Evolutionary conservation across 2,113 vertebrate species (phyloP).

Genomic region (Anarrhichthys ocellatus): DNA sequence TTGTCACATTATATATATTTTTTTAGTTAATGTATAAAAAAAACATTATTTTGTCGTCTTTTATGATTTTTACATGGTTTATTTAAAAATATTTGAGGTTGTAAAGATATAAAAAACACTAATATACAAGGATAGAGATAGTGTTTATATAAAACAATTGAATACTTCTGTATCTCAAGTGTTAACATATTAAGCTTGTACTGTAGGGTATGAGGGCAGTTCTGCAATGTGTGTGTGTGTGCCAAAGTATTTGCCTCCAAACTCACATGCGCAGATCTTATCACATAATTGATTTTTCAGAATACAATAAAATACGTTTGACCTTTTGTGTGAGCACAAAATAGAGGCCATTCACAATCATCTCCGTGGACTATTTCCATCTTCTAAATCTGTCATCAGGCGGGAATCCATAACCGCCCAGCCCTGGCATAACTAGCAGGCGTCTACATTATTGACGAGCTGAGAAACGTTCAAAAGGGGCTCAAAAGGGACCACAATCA

Average conservation of each 20-base stretch:
- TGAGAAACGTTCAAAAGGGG: slow-evolving; percentile 5
- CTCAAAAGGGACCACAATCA: slow-evolving; percentile 35
- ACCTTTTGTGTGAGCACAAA: slow-evolving; percentile 35
- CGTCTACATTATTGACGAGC: slow-evolving; percentile 55
- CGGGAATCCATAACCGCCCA: slow-evolving; percentile 45
- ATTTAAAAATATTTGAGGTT: not conserved
- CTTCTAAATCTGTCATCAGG: slow-evolving; percentile 49
- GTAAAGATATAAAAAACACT: not conserved
- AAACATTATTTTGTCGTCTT: not conserved
- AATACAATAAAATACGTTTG: slow-evolving; percentile 35
- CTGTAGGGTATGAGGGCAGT: not conserved
- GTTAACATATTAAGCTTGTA: not conserved
- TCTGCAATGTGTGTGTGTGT: not conserved
- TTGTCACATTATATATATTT: too few species aligned
- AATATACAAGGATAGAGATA: not conserved
- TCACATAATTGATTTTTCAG: slow-evolving; percentile 53
- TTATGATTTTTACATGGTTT: not conserved
- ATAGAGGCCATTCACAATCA: slow-evolving; percentile 25
- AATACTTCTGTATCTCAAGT: not conserved
- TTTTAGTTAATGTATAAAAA: not conserved
- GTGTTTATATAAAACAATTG: not conserved
- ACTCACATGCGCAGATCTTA: slow-evolving; percentile 40
- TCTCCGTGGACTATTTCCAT: slow-evolving; percentile 33
- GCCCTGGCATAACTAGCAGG: slow-evolving; percentile 39
- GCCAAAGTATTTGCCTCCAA: slow-evolving; percentile 1